These are phyloP conservation scores for Antheraea mylitta DNA, from an alignment of 1,140 invertebrate species.

Conservation along the genomic window DNA sequence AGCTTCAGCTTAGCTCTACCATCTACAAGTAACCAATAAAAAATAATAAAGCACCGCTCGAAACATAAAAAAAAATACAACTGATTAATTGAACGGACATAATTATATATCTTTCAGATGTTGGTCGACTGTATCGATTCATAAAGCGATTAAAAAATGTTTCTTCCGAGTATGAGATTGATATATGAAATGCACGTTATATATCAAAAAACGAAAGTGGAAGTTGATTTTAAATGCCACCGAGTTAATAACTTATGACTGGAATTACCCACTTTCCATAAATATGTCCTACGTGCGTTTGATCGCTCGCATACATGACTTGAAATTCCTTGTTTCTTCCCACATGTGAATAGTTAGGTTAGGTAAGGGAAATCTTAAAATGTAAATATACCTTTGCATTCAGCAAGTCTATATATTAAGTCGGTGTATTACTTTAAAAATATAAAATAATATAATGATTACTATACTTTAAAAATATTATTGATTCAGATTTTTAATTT, in stretches of 20 bases:
- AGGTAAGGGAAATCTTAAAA: too few species aligned
- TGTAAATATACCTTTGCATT: too few species aligned
- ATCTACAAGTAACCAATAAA: too few species aligned
- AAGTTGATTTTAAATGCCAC: background rate
- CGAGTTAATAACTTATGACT: background rate
- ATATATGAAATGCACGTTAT: background rate
- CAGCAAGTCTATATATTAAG: too few species aligned
- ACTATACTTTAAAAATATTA: too few species aligned
- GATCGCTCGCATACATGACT: background rate
- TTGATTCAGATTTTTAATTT: too few species aligned
- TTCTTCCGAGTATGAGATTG: background rate
- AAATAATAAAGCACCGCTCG: background rate
- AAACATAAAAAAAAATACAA: background rate
- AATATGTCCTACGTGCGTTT: background rate
- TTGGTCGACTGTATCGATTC: background rate
- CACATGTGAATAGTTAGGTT: too few species aligned
- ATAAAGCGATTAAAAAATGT: background rate
- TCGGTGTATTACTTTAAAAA: too few species aligned
- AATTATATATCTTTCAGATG: background rate
- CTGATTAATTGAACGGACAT: background rate
- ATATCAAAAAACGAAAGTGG: background rate
- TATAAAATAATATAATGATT: too few species aligned
- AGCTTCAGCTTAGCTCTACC: too few species aligned
- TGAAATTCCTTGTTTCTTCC: background rate
- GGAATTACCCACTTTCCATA: background rate